phyloP scores from a whole-genome alignment of 1,140 invertebrate genomes.

The Acyrthosiphon pisum region DNA sequence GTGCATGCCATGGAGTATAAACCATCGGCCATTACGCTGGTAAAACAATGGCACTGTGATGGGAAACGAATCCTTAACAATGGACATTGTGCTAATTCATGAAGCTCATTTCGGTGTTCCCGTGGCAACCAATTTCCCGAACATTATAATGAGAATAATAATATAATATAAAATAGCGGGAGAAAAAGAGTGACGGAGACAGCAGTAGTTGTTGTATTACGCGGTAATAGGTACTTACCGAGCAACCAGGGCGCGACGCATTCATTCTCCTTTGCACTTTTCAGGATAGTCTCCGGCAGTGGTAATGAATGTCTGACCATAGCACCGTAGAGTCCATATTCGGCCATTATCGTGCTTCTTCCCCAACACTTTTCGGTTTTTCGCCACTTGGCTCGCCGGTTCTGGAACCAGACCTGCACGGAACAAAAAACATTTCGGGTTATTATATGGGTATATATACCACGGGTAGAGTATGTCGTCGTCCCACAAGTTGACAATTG shows the following conservation, averaged over 20 bases:
- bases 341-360: constrained; percentile 98
- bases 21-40: constrained; percentile 30
- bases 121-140: constrained; percentile 10
- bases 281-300: constrained; percentile 95
- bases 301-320: constrained; percentile 98
- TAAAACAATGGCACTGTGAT: constrained; percentile 31
- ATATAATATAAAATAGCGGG: background rate
- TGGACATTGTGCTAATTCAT: constrained; percentile 45
- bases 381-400: constrained; percentile 96
- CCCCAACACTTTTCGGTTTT: constrained; percentile 99
- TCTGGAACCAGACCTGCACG: constrained; percentile 97
- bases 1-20: background rate
- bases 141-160: background rate
- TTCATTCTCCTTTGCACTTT: constrained; percentile 93
- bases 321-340: constrained; percentile 98
- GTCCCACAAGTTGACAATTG: background rate
- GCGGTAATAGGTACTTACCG: constrained; percentile 71
- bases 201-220: background rate
- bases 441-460: background rate
- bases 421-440: background rate
- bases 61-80: constrained; percentile 43
- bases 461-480: background rate
- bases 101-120: background rate
- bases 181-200: constrained; percentile 3
- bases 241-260: constrained; percentile 97